Base-by-base conservation (phyloP, 2,888 invertebrate genomes). In the Polydrusus pterygomalis region DNA sequence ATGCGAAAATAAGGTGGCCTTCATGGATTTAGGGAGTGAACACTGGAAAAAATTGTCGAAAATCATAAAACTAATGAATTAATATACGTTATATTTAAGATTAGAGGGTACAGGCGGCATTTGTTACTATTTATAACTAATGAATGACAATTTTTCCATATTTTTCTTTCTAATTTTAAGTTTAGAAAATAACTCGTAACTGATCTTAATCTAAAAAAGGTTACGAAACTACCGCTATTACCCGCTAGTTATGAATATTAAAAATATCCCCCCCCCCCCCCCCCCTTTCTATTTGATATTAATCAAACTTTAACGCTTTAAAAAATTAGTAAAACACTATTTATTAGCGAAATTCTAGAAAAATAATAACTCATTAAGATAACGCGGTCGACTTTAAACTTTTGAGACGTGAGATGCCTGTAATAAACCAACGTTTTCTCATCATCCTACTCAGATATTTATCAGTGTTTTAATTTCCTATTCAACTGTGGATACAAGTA, bases 371-470 rank as follows among this genome's bases (percentile, higher is more conserved):
- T 34, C 40, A 62, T 17, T 17, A 43, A 62, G 51, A 56, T 70
- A 74, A 74, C 64, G 75, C 65, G 65, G 75, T 65, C 65, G 49
- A 40, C 40, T 58, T 67, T 30, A 75, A 75, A 70, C 64, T 70
- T 60, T 60, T 38, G 38, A 70, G 65, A 60, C 65, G n/a, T 49
- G 65, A 45, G 71, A 68, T 68, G 51, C 45, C 65, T 75, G n/a
- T n/a, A n/a, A n/a, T 75, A 18, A 77, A 77, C 77, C 77, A 70
- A 77, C 77, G 40, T 67, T 70, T 67, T 45, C 65, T 54, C 67
- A 71, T 75, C 77, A 69, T 77, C 77, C 77, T 77, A 77, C 77
- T 77, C 77, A 77, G 77, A 77, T 77, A 74, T 74, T 77, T 77
- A 77, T 77, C 77, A 77, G 74, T 62, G 74, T 73, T 77, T 73